These are phyloP conservation scores for Hipposideros larvatus DNA, from an alignment of 2,797 vertebrate species.

Conservation along the genomic window DNA sequence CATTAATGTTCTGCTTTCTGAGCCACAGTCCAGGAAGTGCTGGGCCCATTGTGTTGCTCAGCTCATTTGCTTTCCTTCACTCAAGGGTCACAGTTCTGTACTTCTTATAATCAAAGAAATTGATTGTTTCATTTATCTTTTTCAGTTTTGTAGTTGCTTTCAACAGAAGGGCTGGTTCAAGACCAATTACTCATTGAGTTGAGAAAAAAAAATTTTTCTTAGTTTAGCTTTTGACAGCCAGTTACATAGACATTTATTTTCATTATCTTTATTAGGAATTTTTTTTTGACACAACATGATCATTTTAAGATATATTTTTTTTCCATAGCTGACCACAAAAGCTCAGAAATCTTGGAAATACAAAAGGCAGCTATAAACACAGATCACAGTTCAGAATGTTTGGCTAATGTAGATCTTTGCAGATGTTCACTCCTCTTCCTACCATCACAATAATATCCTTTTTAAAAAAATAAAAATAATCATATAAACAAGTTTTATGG, in stretches of 20 bases:
- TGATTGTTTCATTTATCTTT: background rate
- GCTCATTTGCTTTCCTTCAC: background rate
- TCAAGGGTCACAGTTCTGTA: background rate
- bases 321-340: background rate
- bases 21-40: background rate
- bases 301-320: constrained; percentile 50
- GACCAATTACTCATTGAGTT: background rate
- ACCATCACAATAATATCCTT: background rate
- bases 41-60: background rate
- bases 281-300: constrained; percentile 31
- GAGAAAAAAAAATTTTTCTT: background rate
- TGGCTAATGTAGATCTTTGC: background rate
- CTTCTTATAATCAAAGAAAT: background rate
- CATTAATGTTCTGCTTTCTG: no score
- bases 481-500: background rate
- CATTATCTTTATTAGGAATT: constrained; percentile 18
- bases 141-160: constrained; percentile 16
- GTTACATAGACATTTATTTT: background rate
- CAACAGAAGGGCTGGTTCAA: background rate
- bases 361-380: background rate
- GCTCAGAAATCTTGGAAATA: background rate
- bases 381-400: background rate
- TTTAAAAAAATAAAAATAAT: background rate
- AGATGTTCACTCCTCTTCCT: background rate
- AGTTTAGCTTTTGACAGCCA: background rate